These are phyloP conservation scores for Dasypogon diadema DNA, from an alignment of 2,888 invertebrate genomes.

Conservation along the genomic window DNA sequence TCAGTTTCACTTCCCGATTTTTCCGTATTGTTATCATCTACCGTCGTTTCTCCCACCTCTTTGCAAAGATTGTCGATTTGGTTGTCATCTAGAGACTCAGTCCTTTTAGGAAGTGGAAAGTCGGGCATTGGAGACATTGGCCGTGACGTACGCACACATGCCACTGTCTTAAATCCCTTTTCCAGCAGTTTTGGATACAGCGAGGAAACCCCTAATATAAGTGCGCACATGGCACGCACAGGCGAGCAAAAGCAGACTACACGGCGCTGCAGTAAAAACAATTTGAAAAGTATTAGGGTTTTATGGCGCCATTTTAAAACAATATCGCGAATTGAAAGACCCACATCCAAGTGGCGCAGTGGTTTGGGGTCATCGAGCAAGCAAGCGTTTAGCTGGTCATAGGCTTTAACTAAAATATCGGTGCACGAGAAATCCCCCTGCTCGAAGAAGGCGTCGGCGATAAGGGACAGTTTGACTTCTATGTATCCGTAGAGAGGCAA, in stretches of 20 bases:
- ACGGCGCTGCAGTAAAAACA: constrained; percentile 88
- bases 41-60: constrained; percentile 4
- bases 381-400: constrained; percentile 90
- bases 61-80: background rate
- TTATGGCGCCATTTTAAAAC: constrained; percentile 84
- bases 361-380: constrained; percentile 72
- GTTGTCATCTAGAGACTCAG: background rate
- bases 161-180: constrained; percentile 83
- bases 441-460: constrained; percentile 97
- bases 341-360: constrained; percentile 65
- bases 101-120: constrained; percentile 66
- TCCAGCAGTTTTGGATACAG: constrained; percentile 91
- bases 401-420: constrained; percentile 90
- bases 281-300: constrained; percentile 90
- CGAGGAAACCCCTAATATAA: constrained; percentile 89
- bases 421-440: constrained; percentile 94
- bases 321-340: constrained; percentile 66
- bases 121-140: constrained; percentile 81
- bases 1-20: constrained; percentile 57
- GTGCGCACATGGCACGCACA: constrained; percentile 88
- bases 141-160: constrained; percentile 81
- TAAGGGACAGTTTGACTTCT: constrained; percentile 94
- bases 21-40: constrained; percentile 51
- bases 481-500: constrained; percentile 94
- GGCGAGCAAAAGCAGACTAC: constrained; percentile 94